Percentiles rank a stretch among this genome's conserved stretches.
These are phyloP conservation scores for Apostichopus parvimensis DNA, from an alignment of 35 echinoderm and acorn worm genomes.

Conservation along the genomic window DNA sequence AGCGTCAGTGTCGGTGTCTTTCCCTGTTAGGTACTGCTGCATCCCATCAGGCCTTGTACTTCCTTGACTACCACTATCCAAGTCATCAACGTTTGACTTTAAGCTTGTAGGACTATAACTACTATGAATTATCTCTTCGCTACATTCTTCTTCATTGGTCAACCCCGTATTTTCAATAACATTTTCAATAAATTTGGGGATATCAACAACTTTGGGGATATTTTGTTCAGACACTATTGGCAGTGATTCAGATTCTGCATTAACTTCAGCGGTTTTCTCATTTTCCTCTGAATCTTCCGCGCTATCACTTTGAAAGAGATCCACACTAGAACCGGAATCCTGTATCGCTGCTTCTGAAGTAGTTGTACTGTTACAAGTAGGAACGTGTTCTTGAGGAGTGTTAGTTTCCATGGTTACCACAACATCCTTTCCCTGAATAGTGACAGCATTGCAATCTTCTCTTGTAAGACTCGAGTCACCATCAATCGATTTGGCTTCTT, in stretches of 20 bases:
- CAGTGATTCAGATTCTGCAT: neutral
- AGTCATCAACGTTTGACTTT: neutral
- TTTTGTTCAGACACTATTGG: neutral
- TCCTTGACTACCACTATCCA: neutral
- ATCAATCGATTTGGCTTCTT: neutral
- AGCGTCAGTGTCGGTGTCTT: neutral
- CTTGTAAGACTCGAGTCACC: neutral
- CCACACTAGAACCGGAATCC: neutral
- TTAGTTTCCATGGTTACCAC: neutral
- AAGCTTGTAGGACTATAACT: slow-evolving; percentile 61
- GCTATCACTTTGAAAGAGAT: slow-evolving; percentile 3
- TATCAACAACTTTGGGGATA: neutral
- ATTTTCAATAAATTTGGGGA: neutral
- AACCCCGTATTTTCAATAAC: neutral
- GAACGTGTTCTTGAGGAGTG: neutral
- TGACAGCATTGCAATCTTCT: slow-evolving; percentile 8
- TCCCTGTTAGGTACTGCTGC: neutral
- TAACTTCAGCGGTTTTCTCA: neutral
- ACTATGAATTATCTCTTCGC: slow-evolving; percentile 72
- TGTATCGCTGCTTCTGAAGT: neutral
- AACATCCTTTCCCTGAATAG: neutral
- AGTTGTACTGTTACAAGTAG: neutral
- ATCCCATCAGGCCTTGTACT: slow-evolving; percentile 30
- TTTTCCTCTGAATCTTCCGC: neutral
- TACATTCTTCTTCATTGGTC: neutral